Percentiles rank a stretch among this genome's conserved stretches.
phyloP scores from a whole-genome alignment of 2,113 vertebrate genomes.

The Ochotona princeps region DNA sequence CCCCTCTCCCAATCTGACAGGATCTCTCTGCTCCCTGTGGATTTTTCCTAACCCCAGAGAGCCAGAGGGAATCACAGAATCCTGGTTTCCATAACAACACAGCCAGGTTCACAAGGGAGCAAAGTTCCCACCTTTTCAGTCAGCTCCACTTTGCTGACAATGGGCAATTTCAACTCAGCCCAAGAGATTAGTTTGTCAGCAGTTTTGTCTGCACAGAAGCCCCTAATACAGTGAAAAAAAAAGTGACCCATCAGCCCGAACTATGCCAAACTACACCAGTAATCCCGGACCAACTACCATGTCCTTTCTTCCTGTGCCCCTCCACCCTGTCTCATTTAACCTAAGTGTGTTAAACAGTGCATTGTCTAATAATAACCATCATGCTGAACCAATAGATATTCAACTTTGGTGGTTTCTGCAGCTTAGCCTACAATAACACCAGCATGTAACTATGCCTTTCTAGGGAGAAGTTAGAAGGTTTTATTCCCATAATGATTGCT shows the following conservation, averaged over 20 bases:
- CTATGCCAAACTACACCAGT: not conserved
- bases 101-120: conserved; percentile 35
- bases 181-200: conserved; percentile 40
- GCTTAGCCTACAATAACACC: no score
- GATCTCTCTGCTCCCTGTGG: not conserved
- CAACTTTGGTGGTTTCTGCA: no score
- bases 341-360: not conserved
- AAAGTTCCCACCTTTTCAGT: conserved; percentile 20
- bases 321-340: not conserved
- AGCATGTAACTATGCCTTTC: no score
- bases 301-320: not conserved
- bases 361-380: not conserved
- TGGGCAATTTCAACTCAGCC: conserved; percentile 59
- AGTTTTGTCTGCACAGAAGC: conserved; percentile 35
- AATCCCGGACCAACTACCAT: not conserved
- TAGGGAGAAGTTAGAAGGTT: no score
- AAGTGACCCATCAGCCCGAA: not conserved
- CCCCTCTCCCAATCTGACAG: not conserved
- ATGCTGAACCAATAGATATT: no score
- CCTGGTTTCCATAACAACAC: conserved; percentile 71
- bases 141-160: not conserved
- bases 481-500: no score
- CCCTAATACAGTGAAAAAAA: not conserved
- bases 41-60: conserved; percentile 25
- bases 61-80: conserved; percentile 12